Evolutionary conservation across 2,797 vertebrate genomes (phyloP), one percentile per base, ranked within the genome.

Genomic region (Pseudochaenichthys georgianus): DNA sequence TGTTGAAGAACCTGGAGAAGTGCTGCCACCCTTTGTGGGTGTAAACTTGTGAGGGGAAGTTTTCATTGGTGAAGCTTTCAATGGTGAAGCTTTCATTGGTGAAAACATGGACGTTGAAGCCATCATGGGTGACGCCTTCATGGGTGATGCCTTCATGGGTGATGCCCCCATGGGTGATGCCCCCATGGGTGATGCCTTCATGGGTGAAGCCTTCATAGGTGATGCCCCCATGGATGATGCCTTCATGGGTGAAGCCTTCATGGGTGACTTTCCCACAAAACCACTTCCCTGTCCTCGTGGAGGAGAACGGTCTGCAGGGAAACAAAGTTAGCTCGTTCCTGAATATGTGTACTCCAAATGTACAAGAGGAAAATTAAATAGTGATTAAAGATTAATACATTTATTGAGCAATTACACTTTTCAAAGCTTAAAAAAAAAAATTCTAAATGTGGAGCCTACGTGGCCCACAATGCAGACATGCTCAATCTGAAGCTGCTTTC

Each of bases 1-100:
- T 15, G 73, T 0, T 70, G 92, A 73, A 3, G 96, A 90, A 12
- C 89, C 94, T 54, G 94, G 95, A 1, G 96, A 96, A 15, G 93
- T 84, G 74, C 77, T 93, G 31, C 78, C 0, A 45, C 81, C 47
- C 28, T 77, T 76, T 41, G 71, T 81, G 9, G 84, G 83, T 42
- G 41, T 93, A 82, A 85, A 87, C 82, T 90, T 76, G 12, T 88
- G 92, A 8, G 84, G 75, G 0, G 80, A 70, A 81, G 82, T 82
- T 84, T 91, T 82, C n/a, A 86, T 92, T 0, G 86, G 70, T 0
- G 80, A 82, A 2, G 0, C 1, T 3, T 69, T 81, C 53, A n/a
- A 59, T 1, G 81, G 78, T 0, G 68, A 70, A 3, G 0, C 1
- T 3, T 69, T 81, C 53, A n/a, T 62, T 1, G 81, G 78, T 0